Evolutionary conservation across 2,113 vertebrate genomes (phyloP).

Genomic region (Lophochroa leadbeateri): DNA sequence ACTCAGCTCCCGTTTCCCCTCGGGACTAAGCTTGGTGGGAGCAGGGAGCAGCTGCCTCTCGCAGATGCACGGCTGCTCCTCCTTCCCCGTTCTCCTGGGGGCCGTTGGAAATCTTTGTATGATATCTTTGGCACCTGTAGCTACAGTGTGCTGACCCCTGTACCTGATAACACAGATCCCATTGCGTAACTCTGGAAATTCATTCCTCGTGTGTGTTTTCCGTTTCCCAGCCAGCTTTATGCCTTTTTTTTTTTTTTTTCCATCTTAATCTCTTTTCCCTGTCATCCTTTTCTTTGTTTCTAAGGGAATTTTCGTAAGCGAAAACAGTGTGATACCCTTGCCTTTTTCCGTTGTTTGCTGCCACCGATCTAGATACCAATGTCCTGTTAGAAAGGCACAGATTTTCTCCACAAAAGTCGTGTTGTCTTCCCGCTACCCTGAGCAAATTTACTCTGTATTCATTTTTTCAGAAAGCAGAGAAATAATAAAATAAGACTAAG

Average conservation of each 20-base stretch:
- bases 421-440: background rate
- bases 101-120: background rate
- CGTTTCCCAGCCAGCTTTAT: background rate
- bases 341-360: background rate
- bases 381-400: background rate
- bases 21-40: background rate
- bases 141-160: background rate
- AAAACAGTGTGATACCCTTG: background rate
- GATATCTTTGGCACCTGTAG: slow-evolving; percentile 20
- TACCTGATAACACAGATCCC: background rate
- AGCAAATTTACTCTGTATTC: background rate
- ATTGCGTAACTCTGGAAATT: background rate
- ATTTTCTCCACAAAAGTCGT: background rate
- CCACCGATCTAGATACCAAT: background rate
- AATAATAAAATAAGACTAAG: background rate
- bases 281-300: background rate
- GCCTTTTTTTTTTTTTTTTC: background rate
- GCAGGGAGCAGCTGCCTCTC: background rate
- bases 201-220: background rate
- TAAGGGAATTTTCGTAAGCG: background rate
- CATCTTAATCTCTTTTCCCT: background rate
- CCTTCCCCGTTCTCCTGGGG: background rate
- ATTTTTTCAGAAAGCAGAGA: background rate
- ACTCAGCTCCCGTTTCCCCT: background rate
- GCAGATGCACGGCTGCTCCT: background rate